Conservation (phyloP, 2,113 vertebrate genomes). For the Oreochromis spilurus region DNA sequence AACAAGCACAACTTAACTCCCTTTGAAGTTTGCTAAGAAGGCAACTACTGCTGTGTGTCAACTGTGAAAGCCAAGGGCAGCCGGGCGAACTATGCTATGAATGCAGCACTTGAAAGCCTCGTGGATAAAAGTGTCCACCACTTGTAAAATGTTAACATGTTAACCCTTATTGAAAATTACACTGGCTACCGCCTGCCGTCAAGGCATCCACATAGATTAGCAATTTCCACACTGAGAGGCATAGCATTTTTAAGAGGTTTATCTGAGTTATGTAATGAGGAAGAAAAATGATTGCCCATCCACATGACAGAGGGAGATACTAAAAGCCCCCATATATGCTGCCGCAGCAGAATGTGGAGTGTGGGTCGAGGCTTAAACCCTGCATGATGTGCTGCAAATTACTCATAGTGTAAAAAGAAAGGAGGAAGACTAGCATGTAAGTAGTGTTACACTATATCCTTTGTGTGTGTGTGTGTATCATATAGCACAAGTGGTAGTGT, state of each 20-base stretch:
- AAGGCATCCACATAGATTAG: slow-evolving; percentile 11
- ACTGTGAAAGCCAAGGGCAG: neutral
- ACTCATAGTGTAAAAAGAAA: neutral
- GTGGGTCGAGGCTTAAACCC: slow-evolving; percentile 16
- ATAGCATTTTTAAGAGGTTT: slow-evolving; percentile 42
- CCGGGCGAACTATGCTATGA: neutral
- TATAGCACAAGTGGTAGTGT: neutral
- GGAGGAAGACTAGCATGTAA: neutral
- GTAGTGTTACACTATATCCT: neutral
- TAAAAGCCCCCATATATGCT: neutral
- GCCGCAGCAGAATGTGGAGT: neutral
- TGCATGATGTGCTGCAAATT: neutral
- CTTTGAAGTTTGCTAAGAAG: slow-evolving; percentile 7
- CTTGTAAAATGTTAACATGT: neutral
- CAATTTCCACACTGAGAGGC: slow-evolving; percentile 18
- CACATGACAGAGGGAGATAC: slow-evolving; percentile 7
- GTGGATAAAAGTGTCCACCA: neutral
- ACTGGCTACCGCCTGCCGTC: neutral
- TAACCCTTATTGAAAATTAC: slow-evolving; percentile 33
- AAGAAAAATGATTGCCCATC: slow-evolving; percentile 23
- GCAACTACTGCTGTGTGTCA: neutral
- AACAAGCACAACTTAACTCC: neutral
- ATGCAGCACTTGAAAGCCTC: neutral
- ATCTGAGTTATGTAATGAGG: slow-evolving; percentile 31
- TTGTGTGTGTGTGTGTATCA: neutral